A percentile compares a stretch with the other conserved stretches of the same genome.
Conservation (phyloP, 1,140 invertebrate species). For the Oryctes rhinoceros region DNA sequence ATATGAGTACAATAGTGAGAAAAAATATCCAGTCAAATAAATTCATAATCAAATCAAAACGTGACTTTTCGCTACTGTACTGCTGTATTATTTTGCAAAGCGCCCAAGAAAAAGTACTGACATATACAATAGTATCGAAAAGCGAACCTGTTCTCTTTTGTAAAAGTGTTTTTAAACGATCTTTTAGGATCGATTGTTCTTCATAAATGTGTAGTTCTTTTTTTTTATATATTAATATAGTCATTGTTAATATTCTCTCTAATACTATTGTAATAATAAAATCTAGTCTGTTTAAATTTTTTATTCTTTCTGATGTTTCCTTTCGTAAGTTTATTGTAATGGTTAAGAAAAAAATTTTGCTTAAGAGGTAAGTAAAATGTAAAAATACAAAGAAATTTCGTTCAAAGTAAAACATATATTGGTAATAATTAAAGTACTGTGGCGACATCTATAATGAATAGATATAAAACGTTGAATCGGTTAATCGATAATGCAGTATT, state of each 20-base stretch:
- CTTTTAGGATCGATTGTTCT: not conserved
- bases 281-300: constrained; percentile 8
- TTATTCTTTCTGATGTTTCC: no score
- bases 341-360: no score
- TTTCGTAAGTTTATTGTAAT: no score
- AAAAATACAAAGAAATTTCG: no score
- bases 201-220: not conserved
- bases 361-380: no score
- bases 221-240: constrained; percentile 5
- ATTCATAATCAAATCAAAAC: not conserved
- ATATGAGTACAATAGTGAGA: not conserved
- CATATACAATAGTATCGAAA: no score
- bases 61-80: not conserved
- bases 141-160: not conserved
- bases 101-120: not conserved
- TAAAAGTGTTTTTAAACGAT: not conserved
- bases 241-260: constrained; percentile 10
- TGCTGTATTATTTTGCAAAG: not conserved
- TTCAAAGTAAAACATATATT: no score
- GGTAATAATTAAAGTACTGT: no score
- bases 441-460: no score
- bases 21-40: not conserved
- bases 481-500: no score
- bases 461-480: no score
- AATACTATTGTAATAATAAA: not conserved